Conservation (phyloP, 1,140 invertebrate species). For the Panagrolaimus sp. region DNA sequence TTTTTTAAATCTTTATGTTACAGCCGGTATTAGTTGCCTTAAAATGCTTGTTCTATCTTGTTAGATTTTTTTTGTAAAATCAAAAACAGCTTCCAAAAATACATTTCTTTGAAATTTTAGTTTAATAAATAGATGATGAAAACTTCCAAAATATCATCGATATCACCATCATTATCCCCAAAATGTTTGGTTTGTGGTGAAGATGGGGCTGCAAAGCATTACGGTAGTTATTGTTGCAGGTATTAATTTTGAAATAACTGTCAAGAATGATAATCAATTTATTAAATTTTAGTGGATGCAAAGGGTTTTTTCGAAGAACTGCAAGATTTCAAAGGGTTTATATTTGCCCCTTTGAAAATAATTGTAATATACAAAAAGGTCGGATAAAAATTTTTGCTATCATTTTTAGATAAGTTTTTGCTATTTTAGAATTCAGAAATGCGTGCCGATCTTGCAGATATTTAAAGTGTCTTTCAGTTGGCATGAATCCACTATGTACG, state of each 20-base stretch:
- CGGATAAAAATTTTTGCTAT: background rate
- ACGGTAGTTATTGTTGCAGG: constrained; percentile 11
- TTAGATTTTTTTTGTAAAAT: no score
- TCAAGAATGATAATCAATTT: no score
- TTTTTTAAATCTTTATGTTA: no score
- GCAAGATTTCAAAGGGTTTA: constrained; percentile 13
- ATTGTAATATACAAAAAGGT: constrained; percentile 14
- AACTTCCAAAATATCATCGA: no score
- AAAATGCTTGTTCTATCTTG: no score
- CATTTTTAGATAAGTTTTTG: background rate
- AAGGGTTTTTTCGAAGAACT: constrained; percentile 13
- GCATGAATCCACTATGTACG: constrained; percentile 8
- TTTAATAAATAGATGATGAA: no score
- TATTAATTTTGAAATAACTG: background rate
- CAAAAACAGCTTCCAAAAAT: no score
- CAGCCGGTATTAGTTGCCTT: no score
- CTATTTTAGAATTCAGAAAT: constrained; percentile 14
- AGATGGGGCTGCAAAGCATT: constrained; percentile 5
- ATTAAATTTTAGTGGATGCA: background rate
- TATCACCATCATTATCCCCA: no score
- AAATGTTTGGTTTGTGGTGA: constrained; percentile 9
- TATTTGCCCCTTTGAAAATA: background rate
- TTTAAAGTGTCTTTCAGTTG: constrained; percentile 3
- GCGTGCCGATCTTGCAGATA: background rate
- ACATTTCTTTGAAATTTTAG: no score